Evolutionary conservation across 1,140 invertebrate species (phyloP).

Genomic region (Drosophila leontia): DNA sequence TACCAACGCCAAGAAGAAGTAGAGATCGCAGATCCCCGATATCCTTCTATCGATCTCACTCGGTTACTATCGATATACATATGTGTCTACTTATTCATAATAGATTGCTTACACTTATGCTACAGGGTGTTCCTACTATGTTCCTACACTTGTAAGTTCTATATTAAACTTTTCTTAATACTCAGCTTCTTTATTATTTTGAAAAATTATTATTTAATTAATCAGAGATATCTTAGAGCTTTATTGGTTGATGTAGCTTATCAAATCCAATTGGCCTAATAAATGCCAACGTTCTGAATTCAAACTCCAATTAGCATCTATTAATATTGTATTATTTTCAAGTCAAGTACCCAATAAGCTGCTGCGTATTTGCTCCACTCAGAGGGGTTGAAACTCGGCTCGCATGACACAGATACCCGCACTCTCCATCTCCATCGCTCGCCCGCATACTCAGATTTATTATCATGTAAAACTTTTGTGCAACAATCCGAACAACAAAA

Average conservation of each 20-base stretch:
- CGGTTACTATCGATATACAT: no score
- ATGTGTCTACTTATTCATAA: no score
- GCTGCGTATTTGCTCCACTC: constrained; percentile 6
- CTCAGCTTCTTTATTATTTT: neutral
- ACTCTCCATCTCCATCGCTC: constrained; percentile 2
- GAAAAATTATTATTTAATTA: neutral
- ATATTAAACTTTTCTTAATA: no score
- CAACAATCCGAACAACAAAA: constrained; percentile 71
- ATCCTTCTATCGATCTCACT: no score
- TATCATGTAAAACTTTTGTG: constrained; percentile 80
- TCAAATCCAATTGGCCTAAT: neutral
- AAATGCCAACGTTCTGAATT: neutral
- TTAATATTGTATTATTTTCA: constrained; percentile 17
- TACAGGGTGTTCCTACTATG: no score
- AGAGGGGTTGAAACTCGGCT: constrained; percentile 9
- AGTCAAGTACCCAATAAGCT: constrained; percentile 15
- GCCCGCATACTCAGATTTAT: constrained; percentile 56
- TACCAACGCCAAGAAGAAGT: no score
- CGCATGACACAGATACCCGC: constrained; percentile 53
- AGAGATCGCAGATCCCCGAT: no score
- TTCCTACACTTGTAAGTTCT: no score
- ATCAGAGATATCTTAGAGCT: neutral
- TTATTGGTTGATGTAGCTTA: no score
- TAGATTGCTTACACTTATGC: no score
- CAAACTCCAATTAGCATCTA: constrained; percentile 16